Percentiles rank a stretch among this genome's conserved stretches.
Evolutionary conservation across 2,797 vertebrate genomes (phyloP).

Genomic region (Neosilurus hyrtlii): DNA sequence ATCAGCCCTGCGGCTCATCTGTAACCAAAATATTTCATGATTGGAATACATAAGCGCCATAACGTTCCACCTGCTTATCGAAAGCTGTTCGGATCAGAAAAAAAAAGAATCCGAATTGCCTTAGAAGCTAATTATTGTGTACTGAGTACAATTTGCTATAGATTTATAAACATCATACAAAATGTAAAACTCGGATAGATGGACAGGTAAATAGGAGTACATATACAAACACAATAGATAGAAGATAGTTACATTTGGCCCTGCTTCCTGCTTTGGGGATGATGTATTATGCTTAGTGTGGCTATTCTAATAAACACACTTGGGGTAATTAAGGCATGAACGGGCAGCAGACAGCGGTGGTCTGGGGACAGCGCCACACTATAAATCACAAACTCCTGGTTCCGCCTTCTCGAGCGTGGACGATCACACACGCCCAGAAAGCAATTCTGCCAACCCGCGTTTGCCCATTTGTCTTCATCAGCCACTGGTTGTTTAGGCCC

Average conservation of each 20-base stretch:
- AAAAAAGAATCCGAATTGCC: not conserved
- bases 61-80: not conserved
- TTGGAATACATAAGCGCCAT: conserved; percentile 51
- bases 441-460: conserved; percentile 82
- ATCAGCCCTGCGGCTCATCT: conserved; percentile 41
- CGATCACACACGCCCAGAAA: conserved; percentile 78
- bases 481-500: conserved; percentile 72
- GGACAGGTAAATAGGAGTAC: no score
- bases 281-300: conserved; percentile 70
- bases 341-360: conserved; percentile 77
- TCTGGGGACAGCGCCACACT: conserved; percentile 74
- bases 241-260: conserved; percentile 27
- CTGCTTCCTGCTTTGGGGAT: conserved; percentile 48
- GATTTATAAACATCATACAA: not conserved
- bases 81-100: conserved; percentile 5
- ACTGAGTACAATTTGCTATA: not conserved
- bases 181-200: not conserved
- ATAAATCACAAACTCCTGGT: conserved; percentile 78
- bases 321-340: conserved; percentile 76
- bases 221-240: not conserved
- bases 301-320: conserved; percentile 76
- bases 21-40: conserved; percentile 42
- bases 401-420: conserved; percentile 75
- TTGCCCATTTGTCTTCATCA: conserved; percentile 85
- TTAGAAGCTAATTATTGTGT: not conserved